phyloP scores from a whole-genome alignment of 1,140 invertebrate species.

The Cotesia typhae region DNA sequence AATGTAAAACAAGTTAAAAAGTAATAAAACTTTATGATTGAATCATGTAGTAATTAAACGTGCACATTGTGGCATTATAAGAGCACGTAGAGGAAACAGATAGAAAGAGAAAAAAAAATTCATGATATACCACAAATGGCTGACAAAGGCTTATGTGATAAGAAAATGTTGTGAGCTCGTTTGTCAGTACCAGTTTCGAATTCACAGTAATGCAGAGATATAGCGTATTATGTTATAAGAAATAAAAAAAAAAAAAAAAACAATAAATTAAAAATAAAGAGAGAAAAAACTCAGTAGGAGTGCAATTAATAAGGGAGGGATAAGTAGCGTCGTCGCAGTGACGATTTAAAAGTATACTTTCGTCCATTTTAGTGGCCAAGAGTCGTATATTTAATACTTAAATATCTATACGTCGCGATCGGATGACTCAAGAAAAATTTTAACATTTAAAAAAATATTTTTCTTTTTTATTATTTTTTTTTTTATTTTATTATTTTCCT shows the following conservation, averaged over 20 bases:
- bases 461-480: conserved; percentile 7
- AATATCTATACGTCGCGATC: too few species aligned
- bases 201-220: conserved; percentile 9
- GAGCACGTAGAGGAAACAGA: background rate
- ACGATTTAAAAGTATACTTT: conserved; percentile 39
- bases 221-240: background rate
- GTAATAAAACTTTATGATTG: background rate
- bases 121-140: conserved; percentile 7
- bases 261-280: conserved; percentile 9
- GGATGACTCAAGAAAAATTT: too few species aligned
- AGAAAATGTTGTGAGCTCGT: conserved; percentile 15
- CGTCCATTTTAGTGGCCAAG: conserved; percentile 53
- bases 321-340: conserved; percentile 31
- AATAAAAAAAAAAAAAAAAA: conserved; percentile 8
- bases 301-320: conserved; percentile 33
- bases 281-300: conserved; percentile 21
- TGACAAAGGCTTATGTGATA: conserved; percentile 4
- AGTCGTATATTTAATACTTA: conserved; percentile 25
- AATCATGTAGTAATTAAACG: background rate
- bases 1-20: too few species aligned
- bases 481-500: conserved; percentile 29
- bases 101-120: background rate
- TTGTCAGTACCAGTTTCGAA: conserved; percentile 6
- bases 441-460: background rate
- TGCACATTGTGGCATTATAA: background rate